phyloP scores from a whole-genome alignment of 2,797 vertebrate species.

The Hoplostethus atlanticus region DNA sequence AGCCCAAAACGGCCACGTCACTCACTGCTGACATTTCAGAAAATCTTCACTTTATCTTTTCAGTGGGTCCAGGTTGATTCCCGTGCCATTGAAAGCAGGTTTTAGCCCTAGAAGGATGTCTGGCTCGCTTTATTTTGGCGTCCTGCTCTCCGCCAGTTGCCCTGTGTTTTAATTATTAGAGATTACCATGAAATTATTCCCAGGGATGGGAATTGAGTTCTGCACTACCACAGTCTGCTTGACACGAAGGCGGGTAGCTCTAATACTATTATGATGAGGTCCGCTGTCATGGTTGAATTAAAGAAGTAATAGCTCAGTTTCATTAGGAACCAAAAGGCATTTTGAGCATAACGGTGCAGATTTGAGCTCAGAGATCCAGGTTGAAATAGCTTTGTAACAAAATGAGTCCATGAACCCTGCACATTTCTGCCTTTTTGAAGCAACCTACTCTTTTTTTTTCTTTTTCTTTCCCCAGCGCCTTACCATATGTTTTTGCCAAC shows the following conservation, averaged over 20 bases:
- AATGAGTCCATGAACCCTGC: constrained; percentile 2
- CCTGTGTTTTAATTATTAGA: constrained; percentile 61
- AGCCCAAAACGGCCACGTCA: constrained; percentile 6
- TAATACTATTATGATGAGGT: constrained; percentile 73
- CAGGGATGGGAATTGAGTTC: constrained; percentile 62
- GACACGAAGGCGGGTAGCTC: constrained; percentile 62
- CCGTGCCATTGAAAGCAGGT: background rate
- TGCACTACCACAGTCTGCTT: constrained; percentile 52
- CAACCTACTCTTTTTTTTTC: constrained; percentile 6
- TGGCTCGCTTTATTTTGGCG: constrained; percentile 3
- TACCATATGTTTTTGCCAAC: constrained; percentile 25
- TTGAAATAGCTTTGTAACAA: constrained; percentile 9
- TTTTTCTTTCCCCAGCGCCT: background rate
- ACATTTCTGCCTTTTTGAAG: background rate
- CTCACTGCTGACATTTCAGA: constrained; percentile 3
- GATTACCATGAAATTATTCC: constrained; percentile 75
- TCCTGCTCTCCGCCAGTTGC: constrained; percentile 47
- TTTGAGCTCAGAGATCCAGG: constrained; percentile 14
- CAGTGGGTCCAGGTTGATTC: background rate
- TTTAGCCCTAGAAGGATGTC: constrained; percentile 12
- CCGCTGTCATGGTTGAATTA: constrained; percentile 64
- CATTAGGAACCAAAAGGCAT: constrained; percentile 43
- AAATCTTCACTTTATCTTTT: background rate
- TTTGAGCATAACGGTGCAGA: constrained; percentile 47
- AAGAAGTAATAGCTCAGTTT: constrained; percentile 68